Evolutionary conservation across 2,113 vertebrate genomes (phyloP), one percentile per base, ranked within the genome.

Genomic region (Gopherus flavomarginatus): DNA sequence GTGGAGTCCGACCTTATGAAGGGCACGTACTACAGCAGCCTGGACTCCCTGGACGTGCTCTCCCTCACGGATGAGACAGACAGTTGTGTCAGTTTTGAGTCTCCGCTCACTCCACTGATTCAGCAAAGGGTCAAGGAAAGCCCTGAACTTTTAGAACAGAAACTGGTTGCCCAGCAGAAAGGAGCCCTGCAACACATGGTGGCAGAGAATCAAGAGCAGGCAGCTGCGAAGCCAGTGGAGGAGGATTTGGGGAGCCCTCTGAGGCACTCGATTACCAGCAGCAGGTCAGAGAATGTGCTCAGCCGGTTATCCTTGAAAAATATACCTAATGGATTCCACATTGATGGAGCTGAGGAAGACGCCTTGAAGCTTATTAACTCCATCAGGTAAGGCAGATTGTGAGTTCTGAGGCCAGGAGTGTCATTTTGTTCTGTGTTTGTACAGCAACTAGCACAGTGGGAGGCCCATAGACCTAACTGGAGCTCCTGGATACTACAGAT

Each of bases 11-110:
- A 99, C 49, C 98, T 99, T 93, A 98, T 99, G 96, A 98, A 98
- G 81, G 99, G 99, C 53, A 99, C 99, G 7, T 99, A 99, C 97
- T 99, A 99, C 97, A 99, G 99, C 98, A 99, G 99, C 98, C 97
- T 99, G 84, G 99, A 99, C 98, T 99, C 99, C 49, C 96, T 99
- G 96, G 99, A 99, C 0, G 99, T 99, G 95, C 98, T 99, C 95
- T 99, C 99, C 24, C 99, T 99, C 91, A 99, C 99, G 0, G 99
- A 99, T 0, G 99, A 99, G 98, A 99, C 99, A 6, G 99, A 99
- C 98, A 99, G 99, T 98, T 99, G 99, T 6, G 98, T 99, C 94
- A 99, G 99, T 91, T 99, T 99, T 4, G 99, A 99, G 95, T 99
- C 99, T 0, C 99, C 99, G 0, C 99, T 99, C 92, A 99, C 99